These are phyloP conservation scores for Drosophila acutilabella DNA, from an alignment of 2,888 invertebrate species.

Conservation along the genomic window DNA sequence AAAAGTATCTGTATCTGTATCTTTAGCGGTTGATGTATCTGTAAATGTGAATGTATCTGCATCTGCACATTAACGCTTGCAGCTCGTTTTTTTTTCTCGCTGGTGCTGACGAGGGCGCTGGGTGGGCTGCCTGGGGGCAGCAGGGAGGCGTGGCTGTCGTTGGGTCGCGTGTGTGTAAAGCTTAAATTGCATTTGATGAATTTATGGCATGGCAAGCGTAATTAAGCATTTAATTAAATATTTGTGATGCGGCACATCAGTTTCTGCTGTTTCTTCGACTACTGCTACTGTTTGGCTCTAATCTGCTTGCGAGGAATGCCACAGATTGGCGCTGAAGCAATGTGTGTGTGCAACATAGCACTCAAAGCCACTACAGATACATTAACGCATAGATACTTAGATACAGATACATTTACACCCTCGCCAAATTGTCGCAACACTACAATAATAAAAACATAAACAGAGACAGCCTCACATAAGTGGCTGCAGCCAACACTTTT, in stretches of 20 bases:
- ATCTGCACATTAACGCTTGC: constrained; percentile 50
- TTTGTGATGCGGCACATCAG: constrained; percentile 70
- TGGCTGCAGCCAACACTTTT: constrained; percentile 25
- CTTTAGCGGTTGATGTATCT: constrained; percentile 14
- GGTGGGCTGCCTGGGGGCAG: constrained; percentile 3
- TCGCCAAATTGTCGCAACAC: constrained; percentile 48
- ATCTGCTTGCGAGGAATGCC: constrained; percentile 75
- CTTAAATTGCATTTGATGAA: constrained; percentile 84
- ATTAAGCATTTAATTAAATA: constrained; percentile 84
- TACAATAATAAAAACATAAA: constrained; percentile 11
- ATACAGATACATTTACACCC: constrained; percentile 19
- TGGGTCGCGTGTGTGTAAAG: constrained; percentile 55
- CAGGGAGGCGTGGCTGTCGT: constrained; percentile 1
- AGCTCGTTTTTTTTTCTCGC: neutral
- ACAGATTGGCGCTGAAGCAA: constrained; percentile 65
- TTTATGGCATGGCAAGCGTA: constrained; percentile 83
- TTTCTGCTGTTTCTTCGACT: constrained; percentile 3
- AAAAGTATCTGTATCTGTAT: constrained; percentile 23
- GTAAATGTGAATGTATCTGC: constrained; percentile 40
- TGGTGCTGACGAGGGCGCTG: neutral
- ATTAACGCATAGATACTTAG: constrained; percentile 9
- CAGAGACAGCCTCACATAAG: constrained; percentile 34
- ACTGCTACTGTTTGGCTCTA: constrained; percentile 47
- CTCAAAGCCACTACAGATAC: constrained; percentile 13
- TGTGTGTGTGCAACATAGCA: constrained; percentile 31